Conservation (phyloP, 2,888 invertebrate genomes). For the Ctenicera cuprea region DNA sequence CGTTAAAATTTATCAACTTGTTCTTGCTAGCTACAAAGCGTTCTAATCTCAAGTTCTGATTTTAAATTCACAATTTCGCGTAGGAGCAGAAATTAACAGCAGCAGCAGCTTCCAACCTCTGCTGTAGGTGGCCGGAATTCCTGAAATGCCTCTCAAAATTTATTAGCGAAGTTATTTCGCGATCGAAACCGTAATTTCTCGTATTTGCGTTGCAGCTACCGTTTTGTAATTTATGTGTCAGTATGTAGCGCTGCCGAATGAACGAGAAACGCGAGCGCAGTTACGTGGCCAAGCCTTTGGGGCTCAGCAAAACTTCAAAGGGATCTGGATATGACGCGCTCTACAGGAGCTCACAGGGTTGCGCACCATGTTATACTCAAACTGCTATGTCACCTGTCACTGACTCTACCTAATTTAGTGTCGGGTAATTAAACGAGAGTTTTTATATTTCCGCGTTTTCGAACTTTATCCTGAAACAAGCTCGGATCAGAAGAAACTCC, state of each 20-base stretch:
- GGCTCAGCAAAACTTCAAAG: constrained; percentile 59
- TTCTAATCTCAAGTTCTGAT: background rate
- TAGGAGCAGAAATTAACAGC: background rate
- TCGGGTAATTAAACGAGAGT: constrained; percentile 48
- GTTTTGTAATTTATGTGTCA: constrained; percentile 50
- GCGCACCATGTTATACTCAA: constrained; percentile 42
- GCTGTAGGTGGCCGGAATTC: constrained; percentile 27
- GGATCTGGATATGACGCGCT: constrained; percentile 64
- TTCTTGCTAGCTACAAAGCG: too few relatives aligned
- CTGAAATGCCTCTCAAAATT: constrained; percentile 33
- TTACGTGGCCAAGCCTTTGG: constrained; percentile 50
- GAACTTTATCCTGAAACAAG: background rate
- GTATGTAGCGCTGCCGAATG: constrained; percentile 47
- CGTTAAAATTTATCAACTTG: background rate
- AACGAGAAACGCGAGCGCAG: constrained; percentile 42
- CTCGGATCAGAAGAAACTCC: too few relatives aligned
- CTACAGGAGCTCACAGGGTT: constrained; percentile 47
- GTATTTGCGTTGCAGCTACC: constrained; percentile 42
- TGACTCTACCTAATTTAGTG: constrained; percentile 53
- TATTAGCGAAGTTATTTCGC: constrained; percentile 35
- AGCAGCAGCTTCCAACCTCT: background rate
- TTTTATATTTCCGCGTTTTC: constrained; percentile 35
- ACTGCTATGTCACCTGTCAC: constrained; percentile 53
- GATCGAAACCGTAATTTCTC: constrained; percentile 41
- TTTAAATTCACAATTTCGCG: background rate